Conservation (phyloP, 2,113 vertebrate species). For the Tichodroma muraria region DNA sequence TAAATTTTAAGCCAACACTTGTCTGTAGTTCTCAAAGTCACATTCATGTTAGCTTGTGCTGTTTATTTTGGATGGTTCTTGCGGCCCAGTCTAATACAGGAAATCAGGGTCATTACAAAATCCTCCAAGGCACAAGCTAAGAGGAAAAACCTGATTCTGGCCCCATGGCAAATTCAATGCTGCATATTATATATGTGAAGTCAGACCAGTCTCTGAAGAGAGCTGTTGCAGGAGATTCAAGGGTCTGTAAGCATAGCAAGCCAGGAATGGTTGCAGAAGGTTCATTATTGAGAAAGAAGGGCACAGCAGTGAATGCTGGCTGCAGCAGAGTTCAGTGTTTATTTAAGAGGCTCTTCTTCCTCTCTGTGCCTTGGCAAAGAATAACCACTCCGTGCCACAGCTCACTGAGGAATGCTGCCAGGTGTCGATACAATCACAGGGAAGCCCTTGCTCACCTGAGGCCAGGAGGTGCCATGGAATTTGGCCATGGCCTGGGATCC, state of each 20-base stretch:
- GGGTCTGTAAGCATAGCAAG: neutral
- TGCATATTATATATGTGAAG: neutral
- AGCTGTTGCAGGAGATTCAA: neutral
- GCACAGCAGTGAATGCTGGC: neutral
- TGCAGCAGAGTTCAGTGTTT: neutral
- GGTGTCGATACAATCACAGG: neutral
- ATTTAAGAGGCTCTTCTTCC: neutral
- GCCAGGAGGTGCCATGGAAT: neutral
- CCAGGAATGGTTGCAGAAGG: neutral
- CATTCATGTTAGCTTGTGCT: neutral
- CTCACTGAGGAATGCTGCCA: neutral
- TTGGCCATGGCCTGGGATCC: neutral
- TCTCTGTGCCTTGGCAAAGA: neutral
- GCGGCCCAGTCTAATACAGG: neutral
- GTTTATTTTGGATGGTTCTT: neutral
- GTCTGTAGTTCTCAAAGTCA: neutral
- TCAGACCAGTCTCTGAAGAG: neutral
- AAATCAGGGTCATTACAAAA: neutral
- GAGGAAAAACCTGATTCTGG: neutral
- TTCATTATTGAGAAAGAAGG: neutral
- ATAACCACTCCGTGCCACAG: neutral
- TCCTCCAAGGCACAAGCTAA: neutral
- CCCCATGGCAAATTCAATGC: neutral
- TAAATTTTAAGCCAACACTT: neutral
- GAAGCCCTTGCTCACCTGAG: neutral